These are phyloP conservation scores for Acrocera orbiculus DNA, from an alignment of 2,888 invertebrate genomes.

Conservation along the genomic window DNA sequence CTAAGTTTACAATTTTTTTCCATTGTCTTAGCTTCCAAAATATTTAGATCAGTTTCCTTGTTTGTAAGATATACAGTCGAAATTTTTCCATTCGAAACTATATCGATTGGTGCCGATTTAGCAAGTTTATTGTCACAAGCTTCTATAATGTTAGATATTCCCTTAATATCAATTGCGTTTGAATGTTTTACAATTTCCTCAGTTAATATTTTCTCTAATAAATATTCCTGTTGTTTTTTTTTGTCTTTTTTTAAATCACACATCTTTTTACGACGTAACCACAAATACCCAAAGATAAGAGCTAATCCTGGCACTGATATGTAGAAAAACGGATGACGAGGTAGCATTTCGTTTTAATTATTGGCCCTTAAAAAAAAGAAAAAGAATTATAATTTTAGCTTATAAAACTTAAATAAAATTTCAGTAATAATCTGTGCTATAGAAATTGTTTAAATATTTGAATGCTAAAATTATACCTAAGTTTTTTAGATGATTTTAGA, in stretches of 20 bases:
- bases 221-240: constrained; percentile 8
- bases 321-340: constrained; percentile 58
- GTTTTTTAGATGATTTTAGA: too few species aligned
- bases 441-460: too few species aligned
- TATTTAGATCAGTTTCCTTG: constrained; percentile 50
- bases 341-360: too few species aligned
- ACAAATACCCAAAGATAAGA: constrained; percentile 56
- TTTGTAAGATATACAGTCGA: constrained; percentile 44
- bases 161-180: constrained; percentile 10
- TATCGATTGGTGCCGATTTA: constrained; percentile 52
- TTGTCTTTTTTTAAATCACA: constrained; percentile 11
- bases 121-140: constrained; percentile 26
- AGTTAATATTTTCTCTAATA: constrained; percentile 1
- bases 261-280: constrained; percentile 60
- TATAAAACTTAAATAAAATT: too few species aligned
- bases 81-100: constrained; percentile 39
- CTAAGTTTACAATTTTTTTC: not conserved
- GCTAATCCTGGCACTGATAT: constrained; percentile 66
- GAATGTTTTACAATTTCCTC: constrained; percentile 8
- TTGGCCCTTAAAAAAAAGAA: too few species aligned
- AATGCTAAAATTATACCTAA: too few species aligned
- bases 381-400: too few species aligned
- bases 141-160: constrained; percentile 16
- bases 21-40: constrained; percentile 16
- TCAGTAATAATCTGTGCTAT: too few species aligned